phyloP scores from a whole-genome alignment of 2,888 invertebrate species.

The Uropetala carovei region DNA sequence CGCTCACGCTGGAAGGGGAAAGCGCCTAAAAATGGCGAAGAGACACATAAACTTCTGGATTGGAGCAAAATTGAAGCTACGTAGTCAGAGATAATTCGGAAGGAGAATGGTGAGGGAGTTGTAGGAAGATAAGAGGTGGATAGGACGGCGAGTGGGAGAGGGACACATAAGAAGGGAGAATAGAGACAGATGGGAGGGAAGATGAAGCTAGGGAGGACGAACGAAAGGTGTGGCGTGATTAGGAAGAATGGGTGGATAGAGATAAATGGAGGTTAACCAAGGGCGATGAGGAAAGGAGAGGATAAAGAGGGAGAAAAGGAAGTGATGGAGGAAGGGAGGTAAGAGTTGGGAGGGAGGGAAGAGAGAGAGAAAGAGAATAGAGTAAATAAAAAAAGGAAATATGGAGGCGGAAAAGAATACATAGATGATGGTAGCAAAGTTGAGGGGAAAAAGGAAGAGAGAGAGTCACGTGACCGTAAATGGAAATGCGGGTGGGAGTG shows the following conservation, averaged over 20 bases:
- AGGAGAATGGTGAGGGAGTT: constrained; percentile 1
- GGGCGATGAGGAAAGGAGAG: background rate
- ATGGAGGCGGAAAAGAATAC: background rate
- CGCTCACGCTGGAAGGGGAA: too few relatives aligned
- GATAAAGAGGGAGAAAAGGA: background rate
- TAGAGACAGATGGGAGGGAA: too few relatives aligned
- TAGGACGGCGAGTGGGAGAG: background rate
- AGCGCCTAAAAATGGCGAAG: background rate
- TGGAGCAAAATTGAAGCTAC: background rate
- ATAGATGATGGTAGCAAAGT: background rate
- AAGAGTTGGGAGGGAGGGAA: background rate
- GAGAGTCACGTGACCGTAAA: background rate
- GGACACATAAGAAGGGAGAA: background rate
- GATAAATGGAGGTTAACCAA: background rate
- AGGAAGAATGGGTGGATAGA: background rate
- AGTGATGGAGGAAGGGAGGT: background rate
- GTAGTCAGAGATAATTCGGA: background rate
- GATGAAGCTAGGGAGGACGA: background rate
- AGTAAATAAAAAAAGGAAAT: background rate
- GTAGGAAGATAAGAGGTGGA: background rate
- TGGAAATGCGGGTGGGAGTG: background rate
- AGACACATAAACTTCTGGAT: background rate
- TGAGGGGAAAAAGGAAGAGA: background rate
- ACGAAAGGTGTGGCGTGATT: background rate
- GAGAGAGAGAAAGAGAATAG: background rate